A percentile compares a stretch with the other conserved stretches of the same genome.
Conservation (phyloP, 2,113 vertebrate genomes). For the Melanotaenia duboulayi region DNA sequence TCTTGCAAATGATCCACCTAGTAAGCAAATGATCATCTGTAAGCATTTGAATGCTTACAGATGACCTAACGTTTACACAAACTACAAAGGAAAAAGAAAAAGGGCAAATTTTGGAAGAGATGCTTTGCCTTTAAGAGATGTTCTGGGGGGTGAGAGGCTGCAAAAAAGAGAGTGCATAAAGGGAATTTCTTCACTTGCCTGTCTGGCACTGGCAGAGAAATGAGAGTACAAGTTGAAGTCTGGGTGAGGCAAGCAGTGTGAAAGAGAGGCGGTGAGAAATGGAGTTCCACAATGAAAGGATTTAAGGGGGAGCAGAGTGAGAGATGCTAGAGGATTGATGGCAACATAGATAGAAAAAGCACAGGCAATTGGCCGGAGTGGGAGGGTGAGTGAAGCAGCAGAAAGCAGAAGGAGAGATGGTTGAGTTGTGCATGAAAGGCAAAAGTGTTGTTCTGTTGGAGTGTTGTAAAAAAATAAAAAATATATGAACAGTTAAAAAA, state of each 20-base stretch:
- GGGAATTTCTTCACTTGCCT: conserved; percentile 67
- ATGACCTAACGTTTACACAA: conserved; percentile 18
- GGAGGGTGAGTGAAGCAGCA: conserved; percentile 32
- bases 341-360: conserved; percentile 33
- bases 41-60: conserved; percentile 22
- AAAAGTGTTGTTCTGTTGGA: conserved; percentile 36
- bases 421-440: background rate
- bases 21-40: no score
- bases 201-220: conserved; percentile 58
- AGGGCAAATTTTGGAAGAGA: conserved; percentile 11
- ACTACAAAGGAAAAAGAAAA: conserved; percentile 8
- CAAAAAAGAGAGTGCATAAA: conserved; percentile 21
- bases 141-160: conserved; percentile 32
- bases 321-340: conserved; percentile 47
- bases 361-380: conserved; percentile 10
- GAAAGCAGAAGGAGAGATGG: conserved; percentile 29
- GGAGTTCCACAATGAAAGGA: conserved; percentile 48
- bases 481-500: background rate
- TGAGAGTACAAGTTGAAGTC: conserved; percentile 65
- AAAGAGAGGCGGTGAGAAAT: conserved; percentile 29
- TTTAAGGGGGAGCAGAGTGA: conserved; percentile 23
- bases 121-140: conserved; percentile 48
- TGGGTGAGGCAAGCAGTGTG: conserved; percentile 55
- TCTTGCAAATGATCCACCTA: conserved; percentile 32
- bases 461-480: conserved; percentile 1